Evolutionary conservation across 2,113 vertebrate genomes (phyloP), one percentile per base, ranked within the genome.

Genomic region (Tragelaphus scriptus): DNA sequence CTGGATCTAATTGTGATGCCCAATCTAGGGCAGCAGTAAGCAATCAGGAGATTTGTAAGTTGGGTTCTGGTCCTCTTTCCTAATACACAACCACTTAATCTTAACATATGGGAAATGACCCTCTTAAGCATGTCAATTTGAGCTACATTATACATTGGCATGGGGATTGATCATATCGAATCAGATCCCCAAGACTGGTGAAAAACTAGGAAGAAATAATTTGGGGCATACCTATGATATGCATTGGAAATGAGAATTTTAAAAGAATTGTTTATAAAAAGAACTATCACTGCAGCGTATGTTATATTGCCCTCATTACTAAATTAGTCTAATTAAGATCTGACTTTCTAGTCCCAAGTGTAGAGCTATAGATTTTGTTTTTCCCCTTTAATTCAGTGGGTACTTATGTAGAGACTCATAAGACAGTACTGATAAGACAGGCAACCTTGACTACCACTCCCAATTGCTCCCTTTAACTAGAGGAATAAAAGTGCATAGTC

Each of bases 201-300:
- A 93, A 91, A 63, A 23, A 86, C 6, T 30, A 59, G 56, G 14
- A 92, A 71, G 53, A 36, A 91, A 75, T 56, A 1, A 82, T 84
- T 86, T 77, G 8, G 8, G 7, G 6, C 13, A 88, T 6, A 80
- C 19, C 6, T 68, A 68, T 53, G 36, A 80, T 90, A 82, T 90
- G 3, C 63, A 47, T 25, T 63, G 77, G 95, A 81, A 95, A 32
- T 36, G 17, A 36, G 23, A 16, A 84, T 95, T 97, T 97, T 55
- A 88, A 86, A 91, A 79, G 30, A 91, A 89, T 58, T 97, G 36
- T 91, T 95, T 88, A 88, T 90, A 95, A 95, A 95, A 96, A 95
- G 40, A 53, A 56, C 16, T 56, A 63, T 63, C 47, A 58, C 21
- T 40, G 19, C 0, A 90, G 58, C 75, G 16, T 92, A 53, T 88